These are phyloP conservation scores for Arenaria interpres DNA, from an alignment of 2,113 vertebrate genomes.

Conservation along the genomic window DNA sequence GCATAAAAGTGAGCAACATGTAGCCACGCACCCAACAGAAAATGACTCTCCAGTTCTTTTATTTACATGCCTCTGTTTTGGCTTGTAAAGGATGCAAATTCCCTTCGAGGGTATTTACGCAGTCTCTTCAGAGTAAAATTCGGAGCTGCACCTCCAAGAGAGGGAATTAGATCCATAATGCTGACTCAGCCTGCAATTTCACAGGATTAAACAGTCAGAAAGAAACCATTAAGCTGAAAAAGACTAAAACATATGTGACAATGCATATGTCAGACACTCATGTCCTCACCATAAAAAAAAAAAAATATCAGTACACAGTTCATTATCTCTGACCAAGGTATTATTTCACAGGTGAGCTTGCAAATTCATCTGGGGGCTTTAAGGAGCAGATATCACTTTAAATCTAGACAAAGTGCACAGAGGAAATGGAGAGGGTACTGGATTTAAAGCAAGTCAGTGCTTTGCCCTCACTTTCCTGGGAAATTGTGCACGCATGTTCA, in stretches of 20 bases:
- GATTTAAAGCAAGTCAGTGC: background rate
- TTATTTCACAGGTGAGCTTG: background rate
- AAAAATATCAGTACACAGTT: background rate
- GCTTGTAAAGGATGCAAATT: background rate
- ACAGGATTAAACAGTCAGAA: background rate
- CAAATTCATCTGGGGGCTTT: background rate
- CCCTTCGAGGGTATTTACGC: background rate
- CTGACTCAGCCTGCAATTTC: conserved; percentile 9
- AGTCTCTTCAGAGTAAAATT: background rate
- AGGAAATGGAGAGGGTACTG: background rate
- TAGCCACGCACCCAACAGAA: background rate
- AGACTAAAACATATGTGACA: background rate
- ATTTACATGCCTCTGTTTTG: background rate
- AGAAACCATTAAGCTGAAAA: background rate
- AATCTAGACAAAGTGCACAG: background rate
- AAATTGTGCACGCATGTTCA: background rate
- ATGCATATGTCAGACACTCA: background rate
- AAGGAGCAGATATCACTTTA: background rate
- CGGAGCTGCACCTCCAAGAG: background rate
- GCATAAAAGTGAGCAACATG: background rate
- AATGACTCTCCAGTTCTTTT: background rate
- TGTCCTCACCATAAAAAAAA: background rate
- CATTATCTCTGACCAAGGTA: background rate
- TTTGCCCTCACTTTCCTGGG: background rate
- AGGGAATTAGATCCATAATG: background rate